Conservation (phyloP, 2,797 vertebrate species). For the Otus scops region DNA sequence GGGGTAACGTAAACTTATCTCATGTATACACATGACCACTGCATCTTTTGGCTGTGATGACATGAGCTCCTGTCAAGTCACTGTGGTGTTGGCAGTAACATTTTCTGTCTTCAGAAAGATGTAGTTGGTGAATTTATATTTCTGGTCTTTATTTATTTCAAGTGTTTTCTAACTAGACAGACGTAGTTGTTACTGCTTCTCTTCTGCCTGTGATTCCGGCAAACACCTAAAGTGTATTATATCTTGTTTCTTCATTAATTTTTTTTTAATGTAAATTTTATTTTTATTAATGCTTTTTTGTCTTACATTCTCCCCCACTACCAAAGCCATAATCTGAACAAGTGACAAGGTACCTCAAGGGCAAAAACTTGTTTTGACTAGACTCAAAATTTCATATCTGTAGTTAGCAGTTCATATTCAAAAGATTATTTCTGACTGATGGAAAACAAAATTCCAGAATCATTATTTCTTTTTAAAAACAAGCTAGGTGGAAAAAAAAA, state of each 20-base stretch:
- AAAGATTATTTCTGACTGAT: not conserved
- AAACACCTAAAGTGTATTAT: not conserved
- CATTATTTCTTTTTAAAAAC: not conserved
- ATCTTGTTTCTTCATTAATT: not conserved
- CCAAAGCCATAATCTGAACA: not conserved
- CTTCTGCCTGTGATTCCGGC: not conserved
- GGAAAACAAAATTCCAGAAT: not conserved
- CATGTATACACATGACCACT: not conserved
- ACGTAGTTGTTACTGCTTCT: not conserved
- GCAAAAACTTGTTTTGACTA: not conserved
- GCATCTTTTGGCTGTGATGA: not conserved
- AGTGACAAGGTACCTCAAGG: not conserved
- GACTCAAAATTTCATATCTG: not conserved
- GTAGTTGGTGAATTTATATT: not conserved
- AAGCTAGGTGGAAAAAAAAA: fast-evolving
- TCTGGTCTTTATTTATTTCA: not conserved
- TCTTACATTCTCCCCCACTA: not conserved
- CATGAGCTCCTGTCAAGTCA: not conserved
- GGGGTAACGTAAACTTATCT: not conserved
- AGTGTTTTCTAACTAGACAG: not conserved
- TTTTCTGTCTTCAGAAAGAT: not conserved
- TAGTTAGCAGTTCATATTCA: not conserved
- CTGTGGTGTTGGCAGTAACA: not conserved
- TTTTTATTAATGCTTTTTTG: not conserved
- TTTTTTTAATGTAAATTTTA: not conserved